Evolutionary conservation across 30 jellyfish, hydroid and myxozoan genomes (phyloP).

Genomic region (Pelagia noctiluca): DNA sequence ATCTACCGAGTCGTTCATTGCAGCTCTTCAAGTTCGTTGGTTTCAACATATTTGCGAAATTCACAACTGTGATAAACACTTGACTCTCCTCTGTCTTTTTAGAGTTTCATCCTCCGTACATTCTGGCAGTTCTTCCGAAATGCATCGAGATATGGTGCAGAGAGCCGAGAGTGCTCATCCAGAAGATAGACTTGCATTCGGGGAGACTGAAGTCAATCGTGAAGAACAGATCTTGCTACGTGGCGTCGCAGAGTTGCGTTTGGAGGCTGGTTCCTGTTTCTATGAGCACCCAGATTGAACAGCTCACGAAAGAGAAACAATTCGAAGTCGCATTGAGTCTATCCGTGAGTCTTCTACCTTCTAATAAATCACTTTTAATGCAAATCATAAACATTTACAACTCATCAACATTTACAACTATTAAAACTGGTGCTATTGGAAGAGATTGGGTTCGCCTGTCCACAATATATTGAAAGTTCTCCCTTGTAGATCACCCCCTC

Average conservation of each 20-base stretch:
- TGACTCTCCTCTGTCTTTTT: neutral
- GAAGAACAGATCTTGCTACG: slow-evolving; percentile 61
- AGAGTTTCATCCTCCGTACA: slow-evolving; percentile 74
- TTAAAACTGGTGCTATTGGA: no score
- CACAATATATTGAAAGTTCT: no score
- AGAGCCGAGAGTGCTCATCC: slow-evolving; percentile 81
- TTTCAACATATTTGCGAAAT: no score
- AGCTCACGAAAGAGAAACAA: slow-evolving; percentile 77
- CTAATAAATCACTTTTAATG: neutral
- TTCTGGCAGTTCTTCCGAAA: slow-evolving; percentile 83
- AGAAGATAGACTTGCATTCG: slow-evolving; percentile 68
- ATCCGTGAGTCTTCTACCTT: slow-evolving; percentile 26
- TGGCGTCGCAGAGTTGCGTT: slow-evolving; percentile 67
- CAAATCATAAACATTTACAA: neutral
- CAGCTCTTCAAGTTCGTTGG: no score
- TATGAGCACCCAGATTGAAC: slow-evolving; percentile 66
- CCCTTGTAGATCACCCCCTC: no score
- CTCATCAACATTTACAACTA: no score
- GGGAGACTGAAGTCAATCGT: slow-evolving; percentile 62
- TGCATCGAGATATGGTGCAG: slow-evolving; percentile 87
- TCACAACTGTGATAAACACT: no score
- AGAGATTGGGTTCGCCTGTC: no score
- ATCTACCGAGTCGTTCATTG: no score
- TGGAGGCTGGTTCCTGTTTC: slow-evolving; percentile 93
- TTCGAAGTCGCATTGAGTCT: slow-evolving; percentile 83